Conservation (phyloP, 2,797 vertebrate genomes). For the Scomberomorus guttatus region DNA sequence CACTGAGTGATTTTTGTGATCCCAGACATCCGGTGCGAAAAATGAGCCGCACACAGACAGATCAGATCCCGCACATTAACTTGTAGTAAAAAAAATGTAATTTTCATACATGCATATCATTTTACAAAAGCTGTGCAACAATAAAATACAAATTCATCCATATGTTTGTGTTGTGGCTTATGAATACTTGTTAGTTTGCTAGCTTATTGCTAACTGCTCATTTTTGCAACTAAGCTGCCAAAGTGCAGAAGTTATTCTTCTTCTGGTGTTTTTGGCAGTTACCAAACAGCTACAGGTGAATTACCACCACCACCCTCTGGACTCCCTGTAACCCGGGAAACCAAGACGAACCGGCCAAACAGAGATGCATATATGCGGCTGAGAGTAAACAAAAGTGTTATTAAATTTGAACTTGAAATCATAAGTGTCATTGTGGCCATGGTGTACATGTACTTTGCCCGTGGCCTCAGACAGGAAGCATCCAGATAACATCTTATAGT, state of each 20-base stretch:
- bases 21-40: slow-evolving; percentile 48
- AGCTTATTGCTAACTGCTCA: neutral
- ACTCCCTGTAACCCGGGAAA: neutral
- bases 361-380: neutral
- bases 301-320: too few relatives aligned
- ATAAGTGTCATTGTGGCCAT: slow-evolving; percentile 14
- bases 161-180: neutral
- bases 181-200: neutral
- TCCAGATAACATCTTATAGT: slow-evolving; percentile 43
- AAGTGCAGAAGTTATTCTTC: neutral
- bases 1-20: slow-evolving; percentile 53
- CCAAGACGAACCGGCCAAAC: neutral
- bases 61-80: slow-evolving; percentile 41
- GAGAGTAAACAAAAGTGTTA: slow-evolving; percentile 2
- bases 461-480: slow-evolving; percentile 23
- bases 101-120: slow-evolving; percentile 29
- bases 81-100: slow-evolving; percentile 23
- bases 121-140: slow-evolving; percentile 12
- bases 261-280: neutral
- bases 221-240: neutral
- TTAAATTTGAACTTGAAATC: slow-evolving; percentile 3
- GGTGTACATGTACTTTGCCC: slow-evolving; percentile 14
- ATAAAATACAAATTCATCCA: slow-evolving; percentile 18
- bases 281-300: neutral
- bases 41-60: slow-evolving; percentile 39